Evolutionary conservation across 2,888 invertebrate species (phyloP), one percentile per base, ranked within the genome.

Genomic region (Chrysodeixis includens): DNA sequence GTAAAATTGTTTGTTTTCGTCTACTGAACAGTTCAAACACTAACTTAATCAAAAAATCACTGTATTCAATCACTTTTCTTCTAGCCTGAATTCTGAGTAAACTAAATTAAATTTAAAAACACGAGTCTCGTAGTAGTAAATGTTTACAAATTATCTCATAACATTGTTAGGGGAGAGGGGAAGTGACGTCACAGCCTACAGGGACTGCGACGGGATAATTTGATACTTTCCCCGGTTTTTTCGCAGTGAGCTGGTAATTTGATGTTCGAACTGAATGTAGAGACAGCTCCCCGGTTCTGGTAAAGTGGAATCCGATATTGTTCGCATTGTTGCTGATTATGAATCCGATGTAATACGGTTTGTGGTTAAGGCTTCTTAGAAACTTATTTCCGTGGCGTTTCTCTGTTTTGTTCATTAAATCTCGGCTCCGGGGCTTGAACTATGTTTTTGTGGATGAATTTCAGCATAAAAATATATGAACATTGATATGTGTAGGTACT

Each of bases 91-190:
- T 40, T 40, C n/a, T 40, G n/a, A n/a, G 6, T 5, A 40, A 14
- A 66, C 59, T 55, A 30, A 59, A 72, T 72, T 63, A 65, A 55
- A 58, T 35, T 66, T 18, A 66, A 60, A 56, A 63, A 66, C 55
- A 59, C 35, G 26, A 73, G 60, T 46, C 46, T 51, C 30, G 16
- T 46, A 14, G 52, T 65, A 26, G 63, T 66, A 66, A 76, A 78
- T 74, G 78, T 71, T 78, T 71, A 71, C 71, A 66, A 74, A 78
- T 78, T 78, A 76, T 74, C 62, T 65, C 57, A 68, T 73, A 69
- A 74, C 69, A 53, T 66, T 64, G 56, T 76, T 74, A 70, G 44
- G 46, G 56, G 35, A 65, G 56, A 40, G 61, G 63, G 22, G 56
- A 51, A 66, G 73, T 69, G 73, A 72, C 53, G 66, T 73, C 63